Evolutionary conservation across 2,888 invertebrate genomes (phyloP), one percentile per base, ranked within the genome.

Genomic region (Stenodera caucasica): DNA sequence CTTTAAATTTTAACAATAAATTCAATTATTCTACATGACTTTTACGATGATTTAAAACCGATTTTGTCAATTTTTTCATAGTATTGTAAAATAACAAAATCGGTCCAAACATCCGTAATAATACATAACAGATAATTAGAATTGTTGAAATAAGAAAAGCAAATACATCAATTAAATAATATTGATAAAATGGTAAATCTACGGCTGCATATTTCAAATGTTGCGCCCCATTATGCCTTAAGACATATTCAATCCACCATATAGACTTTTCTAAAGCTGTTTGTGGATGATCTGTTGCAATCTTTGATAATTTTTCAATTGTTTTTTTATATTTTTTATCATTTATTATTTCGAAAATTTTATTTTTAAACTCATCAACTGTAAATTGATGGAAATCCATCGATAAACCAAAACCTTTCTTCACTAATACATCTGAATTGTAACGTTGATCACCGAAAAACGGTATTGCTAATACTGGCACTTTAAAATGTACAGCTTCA

Each of bases 171-270:
- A 73, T 52, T 52, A 72, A 57, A 51, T 70, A 70, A 55, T 64
- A 73, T 35, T 72, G 69, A 53, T 72, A 72, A 30, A 69, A 68
- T 2, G 74, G 72, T 60, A 72, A 60, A 33, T 70, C 59, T 6
- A 65, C 54, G 21, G 58, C 70, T 37, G 53, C 57, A 53, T 71
- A 70, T 58, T 57, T 66, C 18, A 74, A 60, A 62, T 74, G 74
- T 23, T 52, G 21, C 1, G 74, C 73, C 12, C 74, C 74, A 18
- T 74, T 58, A 53, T 74, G 73, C 8, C 72, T 63, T 5, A 74
- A 53, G 9, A 74, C 74, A 60, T 74, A 74, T 60, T 74, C 73
- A 32, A 73, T 73, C 73, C 73, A 72, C 67, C 68, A 74, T 18
- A 73, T 64, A 8, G 74, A 71, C 56, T 67, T 72, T 14, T 74